Base-by-base conservation (phyloP, 2,888 invertebrate species). In the Cyclophora albipunctata region DNA sequence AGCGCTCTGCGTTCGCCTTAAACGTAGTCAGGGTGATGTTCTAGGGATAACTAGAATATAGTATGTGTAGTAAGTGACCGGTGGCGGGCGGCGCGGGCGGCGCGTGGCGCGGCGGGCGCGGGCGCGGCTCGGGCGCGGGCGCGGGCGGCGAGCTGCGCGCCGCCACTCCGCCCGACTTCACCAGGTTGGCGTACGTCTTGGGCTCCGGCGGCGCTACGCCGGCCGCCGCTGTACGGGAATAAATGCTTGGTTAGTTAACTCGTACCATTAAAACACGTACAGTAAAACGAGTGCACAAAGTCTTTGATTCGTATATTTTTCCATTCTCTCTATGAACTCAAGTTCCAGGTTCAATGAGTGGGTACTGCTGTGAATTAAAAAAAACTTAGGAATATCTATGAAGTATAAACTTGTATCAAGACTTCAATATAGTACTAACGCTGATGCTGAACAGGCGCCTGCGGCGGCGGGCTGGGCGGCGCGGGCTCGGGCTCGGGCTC, bases 101-200 rank as follows among this genome's bases (percentile, higher is more conserved):
- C 44, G 40, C 60, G 68, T 49, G 66, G 71, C 45, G 66, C 73
- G 53, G 62, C 33, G 20, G 43, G 51, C 60, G 59, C 53, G 45
- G 61, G 43, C 7, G 58, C 52, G 60, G 47, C 56, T 59, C 46
- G 60, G 54, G 54, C 45, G 66, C 62, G 59, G 66, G 51, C 59
- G 59, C 52, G 45, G 60, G 55, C 41, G 63, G 51, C 54, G 68
- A 57, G 57, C 59, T 53, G 65, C 73, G 60, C 71, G 70, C 53
- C 48, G 64, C 54, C 56, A 71, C 54, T 49, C 63, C 63, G 61
- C 89, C 90, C 7, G 92, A 91, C 88, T 95, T 96, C 67, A 96
- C 91, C 65, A 95, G 91, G 81, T 94, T 96, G 20, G 96, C 96
- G 81, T 95, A 96, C 6, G 96, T 96, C 86, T 96, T 96, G 20